Evolutionary conservation across 2,888 invertebrate species (phyloP).

Genomic region (Tortrix viridana): DNA sequence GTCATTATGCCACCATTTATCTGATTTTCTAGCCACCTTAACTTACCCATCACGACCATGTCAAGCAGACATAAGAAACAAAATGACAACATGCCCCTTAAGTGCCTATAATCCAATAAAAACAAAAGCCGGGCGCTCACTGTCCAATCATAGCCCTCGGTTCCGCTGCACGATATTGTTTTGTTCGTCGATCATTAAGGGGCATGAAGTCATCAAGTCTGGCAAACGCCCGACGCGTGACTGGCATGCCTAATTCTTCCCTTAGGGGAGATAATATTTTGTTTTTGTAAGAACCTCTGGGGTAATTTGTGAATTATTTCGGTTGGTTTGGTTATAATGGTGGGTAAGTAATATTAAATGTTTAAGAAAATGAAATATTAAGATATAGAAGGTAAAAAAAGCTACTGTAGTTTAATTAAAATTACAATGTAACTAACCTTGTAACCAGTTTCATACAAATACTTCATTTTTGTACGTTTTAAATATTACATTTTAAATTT

Average conservation of each 20-base stretch:
- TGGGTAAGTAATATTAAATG: slow-evolving; percentile 9
- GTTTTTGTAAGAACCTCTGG: slow-evolving; percentile 28
- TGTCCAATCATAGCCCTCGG: slow-evolving; percentile 33
- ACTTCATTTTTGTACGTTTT: no score
- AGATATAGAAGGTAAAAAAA: no score
- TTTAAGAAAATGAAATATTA: not conserved
- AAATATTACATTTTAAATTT: no score
- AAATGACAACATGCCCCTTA: slow-evolving; percentile 25
- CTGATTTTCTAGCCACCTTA: slow-evolving; percentile 1
- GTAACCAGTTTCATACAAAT: no score
- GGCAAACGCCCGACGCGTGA: slow-evolving; percentile 59
- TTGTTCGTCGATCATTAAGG: slow-evolving; percentile 54
- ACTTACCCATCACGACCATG: slow-evolving; percentile 4
- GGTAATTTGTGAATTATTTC: slow-evolving; percentile 35
- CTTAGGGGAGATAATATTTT: slow-evolving; percentile 41
- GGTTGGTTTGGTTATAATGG: slow-evolving; percentile 16
- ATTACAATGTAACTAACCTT: no score
- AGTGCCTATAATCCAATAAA: slow-evolving; percentile 40
- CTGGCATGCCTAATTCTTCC: slow-evolving; percentile 47
- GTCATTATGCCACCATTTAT: not conserved
- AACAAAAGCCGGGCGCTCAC: slow-evolving; percentile 31
- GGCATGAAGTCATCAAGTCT: slow-evolving; percentile 60
- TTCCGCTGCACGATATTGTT: slow-evolving; percentile 46
- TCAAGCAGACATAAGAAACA: slow-evolving; percentile 15
- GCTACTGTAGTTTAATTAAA: no score